Evolutionary conservation across 2,888 invertebrate species (phyloP).

Genomic region (Aproaerema taeniolella): DNA sequence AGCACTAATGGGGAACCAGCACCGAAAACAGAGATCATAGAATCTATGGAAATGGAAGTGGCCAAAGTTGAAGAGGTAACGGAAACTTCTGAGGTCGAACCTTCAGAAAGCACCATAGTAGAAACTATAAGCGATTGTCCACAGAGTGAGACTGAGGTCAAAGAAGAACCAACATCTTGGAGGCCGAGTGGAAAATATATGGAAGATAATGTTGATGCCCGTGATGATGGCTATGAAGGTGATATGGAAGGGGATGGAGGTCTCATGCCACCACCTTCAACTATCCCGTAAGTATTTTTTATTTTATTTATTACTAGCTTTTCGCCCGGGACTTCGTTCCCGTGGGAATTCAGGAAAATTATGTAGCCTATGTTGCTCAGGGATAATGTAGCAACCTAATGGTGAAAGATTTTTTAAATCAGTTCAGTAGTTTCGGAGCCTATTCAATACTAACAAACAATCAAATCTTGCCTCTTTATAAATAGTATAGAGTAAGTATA

Average conservation of each 20-base stretch:
- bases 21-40: neutral
- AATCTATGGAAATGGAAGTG: constrained; percentile 12
- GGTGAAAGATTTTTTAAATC: too few relatives aligned
- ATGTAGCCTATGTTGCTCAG: too few relatives aligned
- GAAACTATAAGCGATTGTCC: constrained; percentile 49
- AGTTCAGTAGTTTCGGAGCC: too few relatives aligned
- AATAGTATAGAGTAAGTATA: too few relatives aligned
- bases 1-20: constrained; percentile 26
- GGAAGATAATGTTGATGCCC: constrained; percentile 41
- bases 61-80: constrained; percentile 23
- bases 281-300: constrained; percentile 65
- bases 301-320: too few relatives aligned
- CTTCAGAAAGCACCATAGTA: constrained; percentile 22
- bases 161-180: constrained; percentile 30
- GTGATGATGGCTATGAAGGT: constrained; percentile 81
- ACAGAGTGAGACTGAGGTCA: constrained; percentile 43
- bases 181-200: constrained; percentile 29
- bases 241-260: constrained; percentile 81
- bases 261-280: constrained; percentile 91
- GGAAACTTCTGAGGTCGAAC: constrained; percentile 19
- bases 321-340: too few relatives aligned
- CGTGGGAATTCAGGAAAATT: too few relatives aligned
- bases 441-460: too few relatives aligned
- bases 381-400: too few relatives aligned
- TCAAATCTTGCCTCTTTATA: too few relatives aligned